Evolutionary conservation across 2,113 vertebrate species (phyloP).

Genomic region (Mixornis gularis): DNA sequence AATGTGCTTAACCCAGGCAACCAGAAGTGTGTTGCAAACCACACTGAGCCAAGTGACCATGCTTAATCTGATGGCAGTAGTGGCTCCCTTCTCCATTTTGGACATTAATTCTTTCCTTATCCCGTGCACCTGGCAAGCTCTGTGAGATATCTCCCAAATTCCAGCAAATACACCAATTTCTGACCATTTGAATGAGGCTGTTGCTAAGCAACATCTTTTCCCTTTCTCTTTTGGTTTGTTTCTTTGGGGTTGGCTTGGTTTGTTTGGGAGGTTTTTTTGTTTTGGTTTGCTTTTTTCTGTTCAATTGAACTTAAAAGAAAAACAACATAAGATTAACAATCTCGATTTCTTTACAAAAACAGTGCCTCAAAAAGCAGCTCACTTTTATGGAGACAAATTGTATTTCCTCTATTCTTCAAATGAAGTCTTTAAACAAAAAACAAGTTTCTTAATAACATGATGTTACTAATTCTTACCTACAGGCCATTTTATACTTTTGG

Average conservation of each 20-base stretch:
- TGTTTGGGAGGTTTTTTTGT: background rate
- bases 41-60: background rate
- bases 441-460: background rate
- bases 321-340: background rate
- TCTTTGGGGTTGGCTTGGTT: background rate
- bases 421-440: background rate
- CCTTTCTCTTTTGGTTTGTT: background rate
- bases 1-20: background rate
- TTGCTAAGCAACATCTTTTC: slow-evolving; percentile 66
- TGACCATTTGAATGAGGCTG: slow-evolving; percentile 44
- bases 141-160: slow-evolving; percentile 29
- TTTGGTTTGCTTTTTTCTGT: background rate
- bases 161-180: slow-evolving; percentile 49
- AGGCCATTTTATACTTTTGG: background rate
- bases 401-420: background rate
- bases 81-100: background rate
- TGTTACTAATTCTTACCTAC: background rate
- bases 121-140: background rate
- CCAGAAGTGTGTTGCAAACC: background rate
- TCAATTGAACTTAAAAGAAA: background rate
- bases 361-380: background rate
- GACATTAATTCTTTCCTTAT: background rate
- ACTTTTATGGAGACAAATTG: background rate
- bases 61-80: background rate
- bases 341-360: background rate